phyloP scores from a whole-genome alignment of 30 jellyfish, hydroid and myxozoan species.

The Aurelia aurita complex sp. Pacific region DNA sequence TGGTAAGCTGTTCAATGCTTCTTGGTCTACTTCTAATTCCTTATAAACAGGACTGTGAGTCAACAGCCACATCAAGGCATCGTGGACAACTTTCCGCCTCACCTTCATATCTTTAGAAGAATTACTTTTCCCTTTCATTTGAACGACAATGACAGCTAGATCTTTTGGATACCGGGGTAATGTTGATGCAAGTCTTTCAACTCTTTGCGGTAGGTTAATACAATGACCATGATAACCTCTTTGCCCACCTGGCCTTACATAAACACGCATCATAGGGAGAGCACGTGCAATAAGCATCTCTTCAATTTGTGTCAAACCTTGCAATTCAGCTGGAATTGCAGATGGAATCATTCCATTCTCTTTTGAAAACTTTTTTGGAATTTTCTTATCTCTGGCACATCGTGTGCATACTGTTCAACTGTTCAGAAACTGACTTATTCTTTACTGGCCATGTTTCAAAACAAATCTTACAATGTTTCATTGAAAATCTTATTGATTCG shows the following conservation, averaged over 20 bases:
- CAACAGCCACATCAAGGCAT: constrained; percentile 13
- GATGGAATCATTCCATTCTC: constrained; percentile 29
- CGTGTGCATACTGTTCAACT: background rate
- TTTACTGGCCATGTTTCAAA: background rate
- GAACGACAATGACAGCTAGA: background rate
- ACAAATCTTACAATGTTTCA: background rate
- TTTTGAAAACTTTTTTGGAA: background rate
- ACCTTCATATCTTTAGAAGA: background rate
- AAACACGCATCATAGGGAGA: constrained; percentile 9
- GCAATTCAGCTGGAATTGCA: background rate
- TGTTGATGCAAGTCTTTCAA: background rate
- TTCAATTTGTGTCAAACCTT: constrained; percentile 27
- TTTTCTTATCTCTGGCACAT: background rate
- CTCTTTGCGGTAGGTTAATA: constrained; percentile 2
- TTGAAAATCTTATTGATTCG: too few species aligned
- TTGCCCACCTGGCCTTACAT: constrained; percentile 26
- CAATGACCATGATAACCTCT: constrained; percentile 20
- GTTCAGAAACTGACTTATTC: background rate
- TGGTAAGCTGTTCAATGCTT: background rate
- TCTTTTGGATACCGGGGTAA: constrained; percentile 1
- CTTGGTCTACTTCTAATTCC: background rate
- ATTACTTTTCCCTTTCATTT: background rate
- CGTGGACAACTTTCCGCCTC: background rate
- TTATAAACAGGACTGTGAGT: constrained; percentile 10
- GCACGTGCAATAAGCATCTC: constrained; percentile 37